A percentile compares a stretch with the other conserved stretches of the same genome.
Conservation (phyloP, 2,797 vertebrate species). For the Denticeps clupeoides region DNA sequence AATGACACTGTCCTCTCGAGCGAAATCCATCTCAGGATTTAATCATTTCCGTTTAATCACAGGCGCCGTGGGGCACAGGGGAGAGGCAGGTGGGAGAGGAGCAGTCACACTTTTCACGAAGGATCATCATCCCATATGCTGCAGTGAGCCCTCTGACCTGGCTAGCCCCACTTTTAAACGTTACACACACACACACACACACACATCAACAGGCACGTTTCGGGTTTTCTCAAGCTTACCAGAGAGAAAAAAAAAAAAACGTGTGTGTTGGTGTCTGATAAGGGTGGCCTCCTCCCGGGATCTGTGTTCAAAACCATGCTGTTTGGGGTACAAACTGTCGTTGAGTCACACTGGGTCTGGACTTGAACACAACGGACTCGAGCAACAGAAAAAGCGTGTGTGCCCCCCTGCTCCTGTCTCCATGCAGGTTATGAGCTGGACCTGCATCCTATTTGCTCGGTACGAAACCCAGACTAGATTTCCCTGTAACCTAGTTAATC, state of each 20-base stretch:
- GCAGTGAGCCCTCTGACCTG: neutral
- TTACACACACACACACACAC: neutral
- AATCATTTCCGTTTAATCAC: slow-evolving; percentile 16
- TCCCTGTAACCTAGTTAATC: slow-evolving; percentile 52
- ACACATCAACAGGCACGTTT: neutral
- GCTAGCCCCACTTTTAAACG: neutral
- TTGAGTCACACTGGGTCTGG: neutral
- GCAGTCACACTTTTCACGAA: neutral
- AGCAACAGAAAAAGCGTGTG: neutral
- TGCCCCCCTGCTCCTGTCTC: slow-evolving; percentile 22
- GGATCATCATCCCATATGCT: neutral
- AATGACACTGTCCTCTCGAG: slow-evolving; percentile 10
- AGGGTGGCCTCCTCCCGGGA: neutral
- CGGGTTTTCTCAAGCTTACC: no score
- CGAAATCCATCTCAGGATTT: slow-evolving; percentile 20
- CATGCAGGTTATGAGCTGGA: slow-evolving; percentile 41
- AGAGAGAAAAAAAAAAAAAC: neutral
- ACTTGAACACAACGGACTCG: neutral
- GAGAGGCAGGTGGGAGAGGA: neutral
- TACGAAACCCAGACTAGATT: slow-evolving; percentile 48
- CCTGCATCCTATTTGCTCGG: slow-evolving; percentile 41
- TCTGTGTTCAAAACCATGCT: neutral
- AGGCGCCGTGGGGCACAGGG: slow-evolving; percentile 9
- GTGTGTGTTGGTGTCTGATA: slow-evolving; percentile 2
- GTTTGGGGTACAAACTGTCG: slow-evolving; percentile 3